Evolutionary conservation across 2,888 invertebrate species (phyloP).

Genomic region (Coronaproctus castanopsis): DNA sequence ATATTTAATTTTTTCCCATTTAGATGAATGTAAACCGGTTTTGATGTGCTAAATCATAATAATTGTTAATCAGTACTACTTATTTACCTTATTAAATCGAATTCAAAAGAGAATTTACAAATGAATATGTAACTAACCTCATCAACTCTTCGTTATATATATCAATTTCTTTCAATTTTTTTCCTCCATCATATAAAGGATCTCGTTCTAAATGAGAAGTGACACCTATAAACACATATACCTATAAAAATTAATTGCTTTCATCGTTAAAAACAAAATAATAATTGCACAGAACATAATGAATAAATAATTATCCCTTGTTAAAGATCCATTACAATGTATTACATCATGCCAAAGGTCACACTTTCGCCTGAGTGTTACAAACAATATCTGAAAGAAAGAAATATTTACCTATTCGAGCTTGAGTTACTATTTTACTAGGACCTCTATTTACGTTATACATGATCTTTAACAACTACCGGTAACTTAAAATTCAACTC

Average conservation of each 20-base stretch:
- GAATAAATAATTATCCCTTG: too few species aligned
- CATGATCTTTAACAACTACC: slow-evolving; percentile 5
- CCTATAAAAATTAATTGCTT: too few species aligned
- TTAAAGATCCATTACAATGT: too few species aligned
- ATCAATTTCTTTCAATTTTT: slow-evolving; percentile 43
- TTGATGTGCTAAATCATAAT: slow-evolving; percentile 34
- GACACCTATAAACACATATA: not conserved
- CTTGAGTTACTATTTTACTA: slow-evolving; percentile 14
- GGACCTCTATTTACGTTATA: slow-evolving; percentile 13
- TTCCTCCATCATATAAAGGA: slow-evolving; percentile 46
- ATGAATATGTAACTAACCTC: slow-evolving; percentile 40
- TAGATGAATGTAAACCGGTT: slow-evolving; percentile 58
- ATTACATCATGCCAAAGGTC: not conserved
- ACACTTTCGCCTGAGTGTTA: too few species aligned
- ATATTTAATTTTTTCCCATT: slow-evolving; percentile 37
- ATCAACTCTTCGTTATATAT: slow-evolving; percentile 36
- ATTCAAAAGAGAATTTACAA: too few species aligned
- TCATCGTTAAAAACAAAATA: too few species aligned
- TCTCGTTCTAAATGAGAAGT: slow-evolving; percentile 26
- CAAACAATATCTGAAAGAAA: too few species aligned
- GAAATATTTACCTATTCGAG: slow-evolving; percentile 12
- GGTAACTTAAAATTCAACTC: not conserved
- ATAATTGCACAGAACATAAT: too few species aligned
- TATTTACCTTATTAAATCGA: too few species aligned
- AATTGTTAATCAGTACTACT: too few species aligned